Percentiles rank a stretch among this genome's conserved stretches.
phyloP scores from a whole-genome alignment of 2,888 invertebrate genomes.

The Ophonus ardosiacus region DNA sequence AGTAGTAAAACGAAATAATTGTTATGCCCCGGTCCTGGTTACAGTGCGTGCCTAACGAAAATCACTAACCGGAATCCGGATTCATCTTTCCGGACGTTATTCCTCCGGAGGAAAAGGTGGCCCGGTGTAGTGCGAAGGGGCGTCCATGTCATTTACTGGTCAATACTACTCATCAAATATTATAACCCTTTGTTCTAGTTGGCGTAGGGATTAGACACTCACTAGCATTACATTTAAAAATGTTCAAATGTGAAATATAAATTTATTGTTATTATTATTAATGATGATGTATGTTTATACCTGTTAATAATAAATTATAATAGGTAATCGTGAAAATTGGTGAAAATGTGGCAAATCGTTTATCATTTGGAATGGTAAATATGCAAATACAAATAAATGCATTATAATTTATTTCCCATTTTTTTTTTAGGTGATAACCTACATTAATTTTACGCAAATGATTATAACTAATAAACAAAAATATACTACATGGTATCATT shows the following conservation, averaged over 20 bases:
- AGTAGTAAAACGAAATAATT: too few relatives aligned
- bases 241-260: background rate
- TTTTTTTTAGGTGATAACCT: too few relatives aligned
- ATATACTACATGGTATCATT: too few relatives aligned
- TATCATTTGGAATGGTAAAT: background rate
- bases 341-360: background rate
- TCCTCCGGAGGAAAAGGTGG: constrained; percentile 40
- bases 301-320: background rate
- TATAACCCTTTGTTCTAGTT: background rate
- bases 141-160: constrained; percentile 61
- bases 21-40: background rate
- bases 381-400: background rate
- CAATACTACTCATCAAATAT: background rate
- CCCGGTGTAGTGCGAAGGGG: constrained; percentile 30
- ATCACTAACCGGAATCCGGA: constrained; percentile 33
- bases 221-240: background rate
- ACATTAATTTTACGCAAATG: too few relatives aligned
- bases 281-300: background rate
- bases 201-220: background rate
- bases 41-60: constrained; percentile 4
- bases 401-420: background rate
- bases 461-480: too few relatives aligned
- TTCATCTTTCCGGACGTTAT: constrained; percentile 35
- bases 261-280: constrained; percentile 4
- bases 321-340: background rate